Conservation (phyloP, 1,140 invertebrate genomes). For the Pseudomyrmex gracilis region DNA sequence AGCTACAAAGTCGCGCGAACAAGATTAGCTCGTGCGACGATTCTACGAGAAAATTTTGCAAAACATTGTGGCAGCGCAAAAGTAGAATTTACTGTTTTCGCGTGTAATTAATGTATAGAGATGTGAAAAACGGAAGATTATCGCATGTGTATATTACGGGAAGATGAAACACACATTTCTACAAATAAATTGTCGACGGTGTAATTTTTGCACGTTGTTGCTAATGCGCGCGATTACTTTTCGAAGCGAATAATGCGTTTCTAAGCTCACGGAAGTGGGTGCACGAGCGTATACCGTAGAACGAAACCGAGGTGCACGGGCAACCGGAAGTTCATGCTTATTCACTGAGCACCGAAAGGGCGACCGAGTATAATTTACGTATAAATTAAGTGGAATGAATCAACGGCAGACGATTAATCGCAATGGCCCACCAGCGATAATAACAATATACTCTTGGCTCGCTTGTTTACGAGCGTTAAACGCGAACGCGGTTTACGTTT, state of each 20-base stretch:
- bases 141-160: background rate
- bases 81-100: background rate
- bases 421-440: slow-evolving; percentile 73
- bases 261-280: background rate
- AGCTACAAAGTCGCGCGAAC: background rate
- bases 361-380: slow-evolving; percentile 79
- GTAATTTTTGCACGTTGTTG: slow-evolving; percentile 7
- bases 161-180: background rate
- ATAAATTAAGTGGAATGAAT: slow-evolving; percentile 79
- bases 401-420: slow-evolving; percentile 82
- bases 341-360: slow-evolving; percentile 83
- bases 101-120: background rate
- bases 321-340: slow-evolving; percentile 84
- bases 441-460: slow-evolving; percentile 70
- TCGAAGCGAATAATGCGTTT: slow-evolving; percentile 5
- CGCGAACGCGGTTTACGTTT: slow-evolving; percentile 78
- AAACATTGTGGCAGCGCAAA: background rate
- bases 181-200: background rate
- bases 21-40: background rate
- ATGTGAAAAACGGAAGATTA: background rate
- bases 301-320: slow-evolving; percentile 72
- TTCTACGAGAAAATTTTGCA: background rate
- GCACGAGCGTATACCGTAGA: slow-evolving; percentile 50
- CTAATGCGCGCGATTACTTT: slow-evolving; percentile 11
- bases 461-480: slow-evolving; percentile 77